These are phyloP conservation scores for Parelbella ahira DNA, from an alignment of 2,888 invertebrate species.

Conservation along the genomic window DNA sequence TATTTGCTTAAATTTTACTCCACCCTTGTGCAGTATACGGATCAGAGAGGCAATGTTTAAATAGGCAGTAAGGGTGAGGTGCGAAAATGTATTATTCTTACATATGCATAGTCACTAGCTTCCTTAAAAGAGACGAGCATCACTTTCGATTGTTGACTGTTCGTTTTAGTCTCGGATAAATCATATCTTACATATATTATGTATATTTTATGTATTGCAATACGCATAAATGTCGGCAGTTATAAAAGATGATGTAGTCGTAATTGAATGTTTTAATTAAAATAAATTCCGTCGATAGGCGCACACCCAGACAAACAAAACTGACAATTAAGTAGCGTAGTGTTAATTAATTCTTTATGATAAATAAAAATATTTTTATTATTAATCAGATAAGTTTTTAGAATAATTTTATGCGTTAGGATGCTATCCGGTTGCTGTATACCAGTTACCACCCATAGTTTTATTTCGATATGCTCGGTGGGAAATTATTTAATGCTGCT, in stretches of 20 bases:
- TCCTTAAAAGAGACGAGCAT: neutral
- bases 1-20: too few relatives aligned
- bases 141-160: slow-evolving; percentile 7
- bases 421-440: slow-evolving; percentile 6
- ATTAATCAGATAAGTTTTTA: slow-evolving; percentile 9
- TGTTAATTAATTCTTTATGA: slow-evolving; percentile 16
- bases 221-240: slow-evolving; percentile 3
- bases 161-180: slow-evolving; percentile 4
- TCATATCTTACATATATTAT: slow-evolving; percentile 4
- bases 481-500: slow-evolving; percentile 12
- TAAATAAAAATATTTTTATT: slow-evolving; percentile 12
- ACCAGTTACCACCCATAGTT: slow-evolving; percentile 10
- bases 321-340: slow-evolving; percentile 1
- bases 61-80: neutral
- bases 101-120: neutral
- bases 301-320: slow-evolving; percentile 9
- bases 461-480: slow-evolving; percentile 7
- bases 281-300: slow-evolving; percentile 7
- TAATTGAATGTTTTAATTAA: slow-evolving; percentile 16
- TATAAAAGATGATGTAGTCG: slow-evolving; percentile 5
- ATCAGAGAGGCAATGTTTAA: slow-evolving; percentile 1
- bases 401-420: slow-evolving; percentile 1
- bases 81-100: neutral
- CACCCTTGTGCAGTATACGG: too few relatives aligned
- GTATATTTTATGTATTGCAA: too few relatives aligned